Conservation (phyloP, 2,113 vertebrate species). For the Leptobrachium ailaonicum region DNA sequence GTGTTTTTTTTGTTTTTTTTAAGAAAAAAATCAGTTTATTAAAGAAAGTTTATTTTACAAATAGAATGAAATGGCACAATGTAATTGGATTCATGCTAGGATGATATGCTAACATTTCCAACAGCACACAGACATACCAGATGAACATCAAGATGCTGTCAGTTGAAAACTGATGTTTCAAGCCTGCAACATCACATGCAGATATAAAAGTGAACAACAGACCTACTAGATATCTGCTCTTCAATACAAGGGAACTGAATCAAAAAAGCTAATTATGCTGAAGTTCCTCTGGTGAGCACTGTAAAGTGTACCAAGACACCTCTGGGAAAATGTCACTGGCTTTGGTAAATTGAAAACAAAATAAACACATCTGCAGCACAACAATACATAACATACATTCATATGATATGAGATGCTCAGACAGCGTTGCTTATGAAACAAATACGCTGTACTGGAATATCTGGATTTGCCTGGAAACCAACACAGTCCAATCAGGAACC, state of each 20-base stretch:
- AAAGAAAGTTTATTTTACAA: constrained; percentile 59
- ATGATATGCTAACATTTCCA: constrained; percentile 66
- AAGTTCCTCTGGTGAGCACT: constrained; percentile 66
- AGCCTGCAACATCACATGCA: constrained; percentile 66
- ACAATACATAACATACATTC: constrained; percentile 71
- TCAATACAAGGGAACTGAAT: constrained; percentile 65
- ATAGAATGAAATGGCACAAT: constrained; percentile 38
- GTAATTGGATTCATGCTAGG: constrained; percentile 56
- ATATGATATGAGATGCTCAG: constrained; percentile 64
- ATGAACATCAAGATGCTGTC: constrained; percentile 67
- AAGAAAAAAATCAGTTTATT: constrained; percentile 59
- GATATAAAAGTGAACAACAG: constrained; percentile 65
- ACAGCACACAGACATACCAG: constrained; percentile 48
- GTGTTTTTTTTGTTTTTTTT: constrained; percentile 34
- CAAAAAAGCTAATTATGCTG: constrained; percentile 70
- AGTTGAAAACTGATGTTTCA: constrained; percentile 67
- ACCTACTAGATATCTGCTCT: constrained; percentile 60
- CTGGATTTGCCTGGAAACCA: constrained; percentile 22
- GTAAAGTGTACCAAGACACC: constrained; percentile 66
- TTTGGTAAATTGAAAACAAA: constrained; percentile 71
- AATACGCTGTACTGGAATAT: constrained; percentile 26
- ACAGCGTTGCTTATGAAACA: constrained; percentile 53
- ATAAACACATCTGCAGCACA: constrained; percentile 67
- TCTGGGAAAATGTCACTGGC: constrained; percentile 69
- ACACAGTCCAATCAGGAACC: not conserved